Evolutionary conservation across 2,797 vertebrate genomes (phyloP), one percentile per base, ranked within the genome.

Genomic region (Spinus pinus): DNA sequence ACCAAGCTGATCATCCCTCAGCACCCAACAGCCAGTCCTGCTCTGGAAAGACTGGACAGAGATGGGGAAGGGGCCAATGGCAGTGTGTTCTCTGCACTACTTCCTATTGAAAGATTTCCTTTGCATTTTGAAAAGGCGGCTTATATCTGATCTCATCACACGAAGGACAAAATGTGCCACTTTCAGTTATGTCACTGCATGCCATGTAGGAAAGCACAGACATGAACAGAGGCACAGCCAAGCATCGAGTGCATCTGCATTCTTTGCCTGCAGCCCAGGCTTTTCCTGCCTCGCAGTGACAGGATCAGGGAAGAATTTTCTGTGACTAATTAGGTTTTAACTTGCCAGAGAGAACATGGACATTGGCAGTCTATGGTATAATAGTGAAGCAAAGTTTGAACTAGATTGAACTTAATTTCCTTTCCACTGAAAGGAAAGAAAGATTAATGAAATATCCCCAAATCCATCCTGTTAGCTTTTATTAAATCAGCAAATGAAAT

Each of bases 361-460:
- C 98, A 96, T 96, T 98, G 98, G 98, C 98, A 98, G 97, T 94
- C 96, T 97, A 97, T 97, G 98, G 97, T 97, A 97, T 65, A 94
- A 97, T 96, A 97, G 97, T 96, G 97, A 98, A 98, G 96, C 96
- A 69, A 96, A 97, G 97, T 98, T 98, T 98, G 98, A 98, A 98
- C 98, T 98, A 97, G 98, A 98, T 98, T 99, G 97, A 97, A 98
- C 98, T 98, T 99, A 98, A 99, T 99, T 99, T 99, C 98, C 99
- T 98, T 98, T 98, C 97, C 98, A 98, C 98, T 98, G 98, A 99
- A 98, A 98, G 98, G 98, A 98, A 98, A 98, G 98, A 97, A 98
- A 98, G 99, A 99, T 99, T 99, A 99, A 99, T 99, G 98, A 99
- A 99, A 99, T 99, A 99, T 99, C 98, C 98, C 98, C 98, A 99